Evolutionary conservation across 2,797 vertebrate genomes (phyloP), one percentile per base, ranked within the genome.

Genomic region (Rousettus madagascariensis): DNA sequence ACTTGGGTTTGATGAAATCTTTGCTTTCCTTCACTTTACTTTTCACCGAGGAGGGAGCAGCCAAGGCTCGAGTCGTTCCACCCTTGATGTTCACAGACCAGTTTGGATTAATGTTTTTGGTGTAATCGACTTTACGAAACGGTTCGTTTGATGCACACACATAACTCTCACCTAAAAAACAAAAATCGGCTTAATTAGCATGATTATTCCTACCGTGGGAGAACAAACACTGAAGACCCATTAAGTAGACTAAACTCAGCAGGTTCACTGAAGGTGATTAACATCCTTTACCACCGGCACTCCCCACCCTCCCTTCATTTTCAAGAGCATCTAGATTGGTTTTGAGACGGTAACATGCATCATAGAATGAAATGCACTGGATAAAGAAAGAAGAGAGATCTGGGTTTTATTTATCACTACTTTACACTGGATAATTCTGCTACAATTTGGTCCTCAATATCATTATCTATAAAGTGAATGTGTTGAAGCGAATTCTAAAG

Each of bases 1-100:
- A 95, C 83, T 99, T 99, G 97, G 99, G 99, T 93, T 99, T 99
- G 98, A 99, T 99, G 98, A 99, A 99, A 86, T 99, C 99, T 97
- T 99, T 99, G 95, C 98, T 98, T 93, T 99, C 99, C 10, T 99
- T 99, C 72, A 98, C 97, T 92, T 99, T 99, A 0, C 98, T 99
- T 97, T 98, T 99, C 8, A 98, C 91, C 0, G 98, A 96, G 41
- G 98, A 65, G 86, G 99, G 97, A 2, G 99, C 99, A 0, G 99
- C 98, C 71, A 99, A 97, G 24, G 99, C 99, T 57, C 99, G 99
- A 0, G 98, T 98, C 0, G 99, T 98, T 16, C 98, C 98, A 0
- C 98, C 98, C 98, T 99, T 99, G 97, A 99, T 98, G 96, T 99
- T 99, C 97, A 99, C 99, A 0, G 99, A 99, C 99, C 99, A 99